phyloP scores from a whole-genome alignment of 1,140 invertebrate genomes.

The Laupala kohalensis region DNA sequence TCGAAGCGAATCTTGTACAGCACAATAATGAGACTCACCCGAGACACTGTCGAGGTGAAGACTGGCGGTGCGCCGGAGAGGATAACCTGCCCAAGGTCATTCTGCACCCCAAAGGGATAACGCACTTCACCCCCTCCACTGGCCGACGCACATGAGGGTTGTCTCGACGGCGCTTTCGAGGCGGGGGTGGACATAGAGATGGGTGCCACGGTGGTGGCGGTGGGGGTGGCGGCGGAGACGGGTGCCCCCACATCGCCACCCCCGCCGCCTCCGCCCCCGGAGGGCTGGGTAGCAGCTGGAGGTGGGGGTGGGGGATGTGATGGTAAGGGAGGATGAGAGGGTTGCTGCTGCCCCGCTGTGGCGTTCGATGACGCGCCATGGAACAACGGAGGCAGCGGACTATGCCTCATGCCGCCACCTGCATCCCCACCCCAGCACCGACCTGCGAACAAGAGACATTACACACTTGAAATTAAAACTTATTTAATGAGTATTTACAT shows the following conservation, averaged over 20 bases:
- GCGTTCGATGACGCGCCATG: background rate
- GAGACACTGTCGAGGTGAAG: background rate
- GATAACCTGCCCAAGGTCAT: conserved; percentile 28
- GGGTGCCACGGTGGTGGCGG: background rate
- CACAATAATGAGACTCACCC: too few species aligned
- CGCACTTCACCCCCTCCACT: conserved; percentile 20
- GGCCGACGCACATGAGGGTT: conserved; percentile 16
- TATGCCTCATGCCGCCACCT: conserved; percentile 11
- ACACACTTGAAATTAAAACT: too few species aligned
- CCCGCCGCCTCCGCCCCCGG: background rate
- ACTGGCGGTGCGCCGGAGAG: conserved; percentile 17
- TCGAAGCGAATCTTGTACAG: too few species aligned
- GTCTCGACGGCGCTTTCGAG: background rate
- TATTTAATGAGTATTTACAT: too few species aligned
- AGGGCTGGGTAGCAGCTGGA: conserved; percentile 17
- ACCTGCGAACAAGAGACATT: conserved; percentile 1
- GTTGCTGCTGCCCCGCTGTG: background rate
- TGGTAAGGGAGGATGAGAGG: too few species aligned
- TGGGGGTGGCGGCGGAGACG: background rate
- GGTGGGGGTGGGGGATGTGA: background rate
- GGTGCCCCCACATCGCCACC: background rate
- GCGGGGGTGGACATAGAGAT: background rate
- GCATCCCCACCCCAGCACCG: conserved; percentile 5
- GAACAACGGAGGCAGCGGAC: background rate
- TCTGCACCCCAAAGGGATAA: conserved; percentile 30